Evolutionary conservation across 2,888 invertebrate species (phyloP), one percentile per base, ranked within the genome.

Genomic region (Dasypolia templi): DNA sequence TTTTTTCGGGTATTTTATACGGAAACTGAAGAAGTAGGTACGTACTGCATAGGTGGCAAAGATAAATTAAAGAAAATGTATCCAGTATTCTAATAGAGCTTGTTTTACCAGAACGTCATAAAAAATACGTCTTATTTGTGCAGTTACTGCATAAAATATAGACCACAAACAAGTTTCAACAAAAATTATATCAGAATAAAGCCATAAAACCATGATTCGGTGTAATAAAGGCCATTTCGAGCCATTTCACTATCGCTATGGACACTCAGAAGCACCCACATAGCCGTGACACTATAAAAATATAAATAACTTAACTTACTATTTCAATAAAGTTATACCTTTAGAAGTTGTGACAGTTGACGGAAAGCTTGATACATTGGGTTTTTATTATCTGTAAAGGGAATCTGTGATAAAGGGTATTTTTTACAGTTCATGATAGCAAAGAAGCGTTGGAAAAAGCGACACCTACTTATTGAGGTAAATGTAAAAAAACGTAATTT

Each of bases 291-390:
- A 49, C 62, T 72, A 69, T 72, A 79, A 75, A 69, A 71, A 73
- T 69, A 72, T 74, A 82, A 75, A 82, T 73, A 73, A 79, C 75
- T 49, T 56, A 42, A 75, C 58, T 79, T 73, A 63, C 62, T 77
- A 56, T 73, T 69, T 76, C 75, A 80, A 82, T 86, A 82, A 81
- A 81, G 70, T 68, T n/a, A 7, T 58, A 62, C 56, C 0, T 29
- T 26, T 65, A 51, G 19, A 61, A 49, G 65, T 72, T 75, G 72
- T 61, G 69, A 49, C 58, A 68, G 49, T 32, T 69, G 75, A 79
- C 74, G 59, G 67, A 65, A 63, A 86, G 75, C 83, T 76, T 84
- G 83, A 85, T 83, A 76, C 77, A 86, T 82, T 68, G 66, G n/a
- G 9, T 29, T 67, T 61, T 29, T 55, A 49, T 39, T 61, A 62